Conservation (phyloP, 2,888 invertebrate species). For the Spodoptera littoralis region DNA sequence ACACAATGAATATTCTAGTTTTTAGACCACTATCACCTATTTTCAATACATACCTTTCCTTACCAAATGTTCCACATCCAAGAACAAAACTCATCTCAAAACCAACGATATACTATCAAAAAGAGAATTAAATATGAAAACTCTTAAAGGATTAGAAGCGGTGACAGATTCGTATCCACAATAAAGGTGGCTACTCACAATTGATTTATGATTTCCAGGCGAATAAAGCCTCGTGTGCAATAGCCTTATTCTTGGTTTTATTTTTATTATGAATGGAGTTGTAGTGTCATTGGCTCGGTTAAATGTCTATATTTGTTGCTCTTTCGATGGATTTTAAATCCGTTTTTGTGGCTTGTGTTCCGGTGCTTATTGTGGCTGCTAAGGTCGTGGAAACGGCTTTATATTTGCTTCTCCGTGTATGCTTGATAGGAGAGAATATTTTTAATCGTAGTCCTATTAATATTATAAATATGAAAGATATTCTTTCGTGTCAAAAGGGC, state of each 20-base stretch:
- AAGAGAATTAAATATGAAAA: slow-evolving; percentile 75
- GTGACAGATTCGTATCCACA: slow-evolving; percentile 82
- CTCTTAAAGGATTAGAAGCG: slow-evolving; percentile 83
- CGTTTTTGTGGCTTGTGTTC: slow-evolving; percentile 36
- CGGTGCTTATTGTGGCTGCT: slow-evolving; percentile 7
- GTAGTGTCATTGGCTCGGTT: slow-evolving; percentile 56
- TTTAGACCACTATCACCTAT: background rate
- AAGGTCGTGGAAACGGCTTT: background rate
- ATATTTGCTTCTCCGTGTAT: background rate
- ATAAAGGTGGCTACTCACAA: slow-evolving; percentile 74
- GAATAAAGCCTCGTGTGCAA: slow-evolving; percentile 74
- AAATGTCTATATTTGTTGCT: slow-evolving; percentile 49
- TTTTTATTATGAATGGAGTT: slow-evolving; percentile 58
- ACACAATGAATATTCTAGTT: no score
- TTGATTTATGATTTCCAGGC: slow-evolving; percentile 83
- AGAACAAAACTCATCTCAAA: slow-evolving; percentile 29
- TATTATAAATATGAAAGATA: no score
- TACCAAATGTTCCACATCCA: background rate
- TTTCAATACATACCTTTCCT: no score
- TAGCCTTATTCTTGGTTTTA: slow-evolving; percentile 50
- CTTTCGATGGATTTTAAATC: slow-evolving; percentile 48
- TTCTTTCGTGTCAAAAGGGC: no score
- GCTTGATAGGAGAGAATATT: no score
- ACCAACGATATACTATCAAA: slow-evolving; percentile 50
- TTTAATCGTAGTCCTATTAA: no score